Evolutionary conservation across 2,797 vertebrate species (phyloP), one percentile per base, ranked within the genome.

Genomic region (Gila robusta): DNA sequence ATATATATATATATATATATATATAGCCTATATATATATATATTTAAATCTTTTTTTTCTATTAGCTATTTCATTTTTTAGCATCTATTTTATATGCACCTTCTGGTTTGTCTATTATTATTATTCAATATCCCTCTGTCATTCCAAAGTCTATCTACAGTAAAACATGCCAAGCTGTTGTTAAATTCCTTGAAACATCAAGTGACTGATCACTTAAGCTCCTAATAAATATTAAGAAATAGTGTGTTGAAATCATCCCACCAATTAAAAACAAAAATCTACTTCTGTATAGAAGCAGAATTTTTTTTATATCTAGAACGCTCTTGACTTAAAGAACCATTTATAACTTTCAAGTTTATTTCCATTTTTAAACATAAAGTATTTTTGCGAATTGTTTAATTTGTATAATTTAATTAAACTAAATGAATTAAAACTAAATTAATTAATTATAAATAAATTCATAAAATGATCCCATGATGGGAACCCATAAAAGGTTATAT

Each of bases 191-290:
- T 39, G 16, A 70, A 49, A 67, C 41, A 10, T 41, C 23, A 71
- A 81, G 44, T 67, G 47, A 83, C 12, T 37, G 28, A 32, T 83
- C 28, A n/a, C 14, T 56, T 73, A 5, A 35, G 5, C 37, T 74
- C 41, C 28, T 9, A 52, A 26, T 23, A 35, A 49, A 74, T 9
- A 26, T 35, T 64, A 9, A n/a, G 56, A 41, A 56, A n/a, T 11
- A 16, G 12, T 59, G 17, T 35, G 32, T 72, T 56, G 41, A 82
- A 83, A 74, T 62, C 54, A 73, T 73, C 39, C 54, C 28, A 7
- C 39, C 41, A 35, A 10, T 35, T 12, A 37, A 39, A 26, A 62
- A 12, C 44, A 47, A 14, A 4, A 62, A 62, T 26, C 10, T n/a
- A 11, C n/a, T 26, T 26, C 10, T 47, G 47, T 21, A 21, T 54